Evolutionary conservation across 2,888 invertebrate species (phyloP).

Genomic region (Monochamus alternatus): DNA sequence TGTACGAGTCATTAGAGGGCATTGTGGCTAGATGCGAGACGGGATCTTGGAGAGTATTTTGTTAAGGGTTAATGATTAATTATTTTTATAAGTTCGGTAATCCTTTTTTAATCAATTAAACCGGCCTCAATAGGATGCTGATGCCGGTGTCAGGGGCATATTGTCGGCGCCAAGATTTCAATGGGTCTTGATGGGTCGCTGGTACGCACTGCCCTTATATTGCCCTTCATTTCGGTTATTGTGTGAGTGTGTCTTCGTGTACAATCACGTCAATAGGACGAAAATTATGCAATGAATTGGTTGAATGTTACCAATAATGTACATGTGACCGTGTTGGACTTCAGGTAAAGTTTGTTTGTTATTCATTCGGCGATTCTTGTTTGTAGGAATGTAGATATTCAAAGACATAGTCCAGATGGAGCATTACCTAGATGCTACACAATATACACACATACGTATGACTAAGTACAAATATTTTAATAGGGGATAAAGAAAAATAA

Average conservation of each 20-base stretch:
- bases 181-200: constrained; percentile 42
- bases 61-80: constrained; percentile 69
- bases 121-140: constrained; percentile 60
- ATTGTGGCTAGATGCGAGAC: constrained; percentile 64
- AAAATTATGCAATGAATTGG: constrained; percentile 24
- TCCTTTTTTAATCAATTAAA: constrained; percentile 69
- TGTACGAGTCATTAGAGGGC: constrained; percentile 67
- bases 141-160: constrained; percentile 60
- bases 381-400: no score
- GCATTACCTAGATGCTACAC: no score
- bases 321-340: no score
- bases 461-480: no score
- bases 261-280: constrained; percentile 12
- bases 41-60: constrained; percentile 63
- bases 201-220: constrained; percentile 40
- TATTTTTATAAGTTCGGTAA: constrained; percentile 67
- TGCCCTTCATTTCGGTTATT: constrained; percentile 27
- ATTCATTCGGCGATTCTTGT: no score
- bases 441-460: no score
- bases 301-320: not conserved
- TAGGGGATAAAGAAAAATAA: no score
- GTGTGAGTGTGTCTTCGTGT: constrained; percentile 14
- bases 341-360: no score
- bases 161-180: constrained; percentile 60
- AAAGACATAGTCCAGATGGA: no score